A percentile compares a stretch with the other conserved stretches of the same genome.
These are phyloP conservation scores for Biston stratarius DNA, from an alignment of 2,888 invertebrate species.

Conservation along the genomic window DNA sequence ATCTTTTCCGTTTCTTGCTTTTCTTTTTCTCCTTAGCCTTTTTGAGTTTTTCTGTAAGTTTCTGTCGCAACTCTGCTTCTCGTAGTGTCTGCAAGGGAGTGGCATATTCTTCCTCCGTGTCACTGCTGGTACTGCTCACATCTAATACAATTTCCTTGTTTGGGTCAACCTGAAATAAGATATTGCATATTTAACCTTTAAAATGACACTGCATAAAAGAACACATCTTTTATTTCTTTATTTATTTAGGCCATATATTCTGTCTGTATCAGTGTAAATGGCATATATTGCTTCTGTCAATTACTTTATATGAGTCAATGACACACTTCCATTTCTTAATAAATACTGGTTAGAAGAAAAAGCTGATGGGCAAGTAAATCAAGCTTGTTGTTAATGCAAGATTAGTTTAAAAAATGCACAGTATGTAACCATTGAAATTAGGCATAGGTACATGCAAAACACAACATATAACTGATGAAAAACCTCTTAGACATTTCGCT, in stretches of 20 bases:
- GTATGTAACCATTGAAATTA: not conserved
- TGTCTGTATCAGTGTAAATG: no score
- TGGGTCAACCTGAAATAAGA: constrained; percentile 90
- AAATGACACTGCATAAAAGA: not conserved
- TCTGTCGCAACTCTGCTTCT: constrained; percentile 91
- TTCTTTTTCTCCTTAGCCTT: constrained; percentile 87
- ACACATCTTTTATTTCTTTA: no score
- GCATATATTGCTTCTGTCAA: no score
- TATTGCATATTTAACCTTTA: not conserved
- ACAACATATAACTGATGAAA: no score
- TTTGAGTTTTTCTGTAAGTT: constrained; percentile 88
- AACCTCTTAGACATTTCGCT: no score
- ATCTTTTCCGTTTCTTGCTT: constrained; percentile 70
- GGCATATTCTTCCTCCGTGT: constrained; percentile 92
- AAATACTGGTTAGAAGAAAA: no score
- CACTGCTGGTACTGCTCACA: constrained; percentile 97
- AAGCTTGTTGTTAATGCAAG: no score
- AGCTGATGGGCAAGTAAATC: no score
- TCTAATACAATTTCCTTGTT: constrained; percentile 97
- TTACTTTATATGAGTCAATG: no score
- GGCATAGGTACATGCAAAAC: not conserved
- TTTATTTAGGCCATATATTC: no score
- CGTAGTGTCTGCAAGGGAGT: constrained; percentile 93
- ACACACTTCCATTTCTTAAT: no score
- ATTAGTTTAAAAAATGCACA: no score